These are phyloP conservation scores for Linyphia triangularis DNA, from an alignment of 2,888 invertebrate species.

Conservation along the genomic window DNA sequence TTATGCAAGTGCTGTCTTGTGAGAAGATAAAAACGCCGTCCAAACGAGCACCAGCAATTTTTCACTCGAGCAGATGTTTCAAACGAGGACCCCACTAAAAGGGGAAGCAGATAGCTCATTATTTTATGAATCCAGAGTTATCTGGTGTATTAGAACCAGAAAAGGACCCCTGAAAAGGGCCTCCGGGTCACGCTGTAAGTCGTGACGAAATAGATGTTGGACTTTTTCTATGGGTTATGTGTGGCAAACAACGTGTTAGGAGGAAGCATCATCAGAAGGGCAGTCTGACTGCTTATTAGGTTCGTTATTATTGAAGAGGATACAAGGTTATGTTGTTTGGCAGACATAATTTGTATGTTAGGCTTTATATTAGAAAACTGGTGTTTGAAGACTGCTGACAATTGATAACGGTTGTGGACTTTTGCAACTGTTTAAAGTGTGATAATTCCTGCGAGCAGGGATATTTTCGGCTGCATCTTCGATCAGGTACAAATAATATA, in stretches of 20 bases:
- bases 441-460: no score
- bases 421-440: no score
- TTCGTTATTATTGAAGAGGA: constrained; percentile 15
- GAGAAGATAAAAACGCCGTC: constrained; percentile 5
- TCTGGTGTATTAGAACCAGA: constrained; percentile 43
- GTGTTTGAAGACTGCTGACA: no score
- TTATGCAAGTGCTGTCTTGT: no score
- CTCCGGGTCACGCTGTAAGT: constrained; percentile 13
- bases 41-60: neutral
- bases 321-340: neutral
- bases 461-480: no score
- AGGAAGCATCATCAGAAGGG: constrained; percentile 16
- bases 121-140: constrained; percentile 49
- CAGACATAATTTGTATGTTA: no score
- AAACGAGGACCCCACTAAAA: neutral
- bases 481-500: no score
- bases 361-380: no score
- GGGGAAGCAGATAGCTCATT: constrained; percentile 42
- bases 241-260: constrained; percentile 31
- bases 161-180: constrained; percentile 24
- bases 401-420: no score
- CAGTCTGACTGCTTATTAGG: constrained; percentile 1
- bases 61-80: constrained; percentile 30
- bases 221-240: constrained; percentile 17
- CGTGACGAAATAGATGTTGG: constrained; percentile 53